Evolutionary conservation across 2,113 vertebrate genomes (phyloP).

Genomic region (Cavia porcellus): DNA sequence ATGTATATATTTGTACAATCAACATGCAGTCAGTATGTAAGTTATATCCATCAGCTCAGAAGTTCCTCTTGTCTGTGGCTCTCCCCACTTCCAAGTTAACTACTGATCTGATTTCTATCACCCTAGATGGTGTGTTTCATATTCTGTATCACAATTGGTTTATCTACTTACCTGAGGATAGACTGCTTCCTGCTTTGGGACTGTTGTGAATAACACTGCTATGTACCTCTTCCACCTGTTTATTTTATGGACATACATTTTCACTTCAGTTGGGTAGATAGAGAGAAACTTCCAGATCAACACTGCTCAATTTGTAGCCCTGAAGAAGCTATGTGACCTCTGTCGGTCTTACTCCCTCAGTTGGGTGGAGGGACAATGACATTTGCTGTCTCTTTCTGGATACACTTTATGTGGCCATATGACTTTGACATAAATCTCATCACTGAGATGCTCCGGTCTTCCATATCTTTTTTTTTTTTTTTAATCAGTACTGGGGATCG

Average conservation of each 20-base stretch:
- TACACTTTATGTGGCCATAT: background rate
- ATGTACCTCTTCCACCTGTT: background rate
- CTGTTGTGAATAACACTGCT: background rate
- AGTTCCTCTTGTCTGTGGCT: background rate
- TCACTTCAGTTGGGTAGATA: background rate
- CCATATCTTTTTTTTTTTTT: background rate
- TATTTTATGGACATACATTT: background rate
- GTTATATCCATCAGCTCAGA: background rate
- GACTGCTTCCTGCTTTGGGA: background rate
- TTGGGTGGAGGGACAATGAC: background rate
- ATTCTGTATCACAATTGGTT: background rate
- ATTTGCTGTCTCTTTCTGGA: background rate
- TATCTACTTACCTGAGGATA: background rate
- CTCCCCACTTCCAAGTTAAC: background rate
- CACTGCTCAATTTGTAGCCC: background rate
- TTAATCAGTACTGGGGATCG: too few relatives aligned
- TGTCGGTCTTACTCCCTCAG: fast-evolving
- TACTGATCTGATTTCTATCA: background rate
- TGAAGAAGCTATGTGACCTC: background rate
- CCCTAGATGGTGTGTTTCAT: background rate
- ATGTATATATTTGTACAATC: background rate
- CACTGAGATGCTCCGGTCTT: background rate
- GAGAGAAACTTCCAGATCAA: background rate
- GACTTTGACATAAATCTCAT: background rate
- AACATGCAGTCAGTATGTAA: background rate